Evolutionary conservation across 2,113 vertebrate genomes (phyloP), one percentile per base, ranked within the genome.

Genomic region (Odontesthes bonariensis): DNA sequence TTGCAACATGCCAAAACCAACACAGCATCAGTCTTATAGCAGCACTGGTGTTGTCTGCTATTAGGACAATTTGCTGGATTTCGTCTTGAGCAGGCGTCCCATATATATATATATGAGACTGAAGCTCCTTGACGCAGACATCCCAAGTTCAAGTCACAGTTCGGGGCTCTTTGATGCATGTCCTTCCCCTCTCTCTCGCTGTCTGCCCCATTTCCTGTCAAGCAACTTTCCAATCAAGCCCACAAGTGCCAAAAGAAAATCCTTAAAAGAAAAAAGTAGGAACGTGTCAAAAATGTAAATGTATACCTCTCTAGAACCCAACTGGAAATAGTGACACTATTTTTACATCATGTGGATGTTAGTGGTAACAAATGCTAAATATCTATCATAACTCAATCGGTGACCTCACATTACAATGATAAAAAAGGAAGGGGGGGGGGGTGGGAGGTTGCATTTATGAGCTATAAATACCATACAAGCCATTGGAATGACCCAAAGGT

Each of bases 391-490:
- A 60, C 19, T 52, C 16, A 5, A 47, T 57, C 14, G 20, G 14
- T 44, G 14, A 42, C 22, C 59, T 31, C 27, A 58, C 69, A 56
- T 60, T n/a, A 22, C 4, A 49, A 49, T 19, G 19, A 49, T 3
- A 23, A 67, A 54, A 53, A 53, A 31, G 12, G 35, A 10, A 10
- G 10, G 35, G 10, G 35, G 35, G 35, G 35, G 8, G 35, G 8
- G 35, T 35, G 35, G 35, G 5, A 67, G 56, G 59, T 16, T 59
- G 16, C 33, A 35, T 80, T 85, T 75, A 49, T 54, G 54, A 62
- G 67, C 67, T 16, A 32, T 72, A 53, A 71, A 75, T 77, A 16
- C 7, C 40, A 55, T 20, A 46, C 20, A 49, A 63, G 71, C 52
- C 64, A 20, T 32, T 5, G 23, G 8, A 57, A n/a, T 67, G 72